Evolutionary conservation across 1,140 invertebrate species (phyloP).

Genomic region (Matsumurasca onukii): DNA sequence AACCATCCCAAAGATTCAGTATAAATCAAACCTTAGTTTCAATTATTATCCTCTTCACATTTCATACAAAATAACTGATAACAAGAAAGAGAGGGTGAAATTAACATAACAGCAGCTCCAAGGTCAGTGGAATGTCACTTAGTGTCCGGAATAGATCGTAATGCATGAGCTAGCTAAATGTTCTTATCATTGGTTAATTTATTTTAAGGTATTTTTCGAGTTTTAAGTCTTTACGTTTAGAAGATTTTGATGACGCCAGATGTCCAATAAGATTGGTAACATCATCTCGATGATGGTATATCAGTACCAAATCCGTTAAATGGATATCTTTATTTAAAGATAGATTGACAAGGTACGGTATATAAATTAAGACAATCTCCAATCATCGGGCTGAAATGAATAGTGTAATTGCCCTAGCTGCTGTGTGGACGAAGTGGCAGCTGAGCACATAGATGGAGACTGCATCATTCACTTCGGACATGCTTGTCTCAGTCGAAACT

Average conservation of each 20-base stretch:
- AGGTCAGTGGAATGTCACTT: too few relatives aligned
- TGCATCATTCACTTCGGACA: conserved; percentile 90
- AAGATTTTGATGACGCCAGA: neutral
- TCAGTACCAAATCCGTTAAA: neutral
- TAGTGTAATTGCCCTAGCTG: conserved; percentile 62
- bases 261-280: neutral
- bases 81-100: too few relatives aligned
- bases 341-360: neutral
- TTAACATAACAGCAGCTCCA: too few relatives aligned
- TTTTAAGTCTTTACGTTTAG: neutral
- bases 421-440: conserved; percentile 90
- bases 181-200: too few relatives aligned
- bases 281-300: too few relatives aligned
- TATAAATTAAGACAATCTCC: neutral
- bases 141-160: too few relatives aligned
- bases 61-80: too few relatives aligned
- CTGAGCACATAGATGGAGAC: conserved; percentile 81
- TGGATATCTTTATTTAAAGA: neutral
- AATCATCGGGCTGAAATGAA: neutral
- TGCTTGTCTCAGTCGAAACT: conserved; percentile 74
- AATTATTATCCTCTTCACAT: too few relatives aligned
- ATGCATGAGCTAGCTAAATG: too few relatives aligned
- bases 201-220: too few relatives aligned
- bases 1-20: too few relatives aligned
- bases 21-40: too few relatives aligned